Evolutionary conservation across 2,113 vertebrate genomes (phyloP).

Genomic region (Barbus barbus): DNA sequence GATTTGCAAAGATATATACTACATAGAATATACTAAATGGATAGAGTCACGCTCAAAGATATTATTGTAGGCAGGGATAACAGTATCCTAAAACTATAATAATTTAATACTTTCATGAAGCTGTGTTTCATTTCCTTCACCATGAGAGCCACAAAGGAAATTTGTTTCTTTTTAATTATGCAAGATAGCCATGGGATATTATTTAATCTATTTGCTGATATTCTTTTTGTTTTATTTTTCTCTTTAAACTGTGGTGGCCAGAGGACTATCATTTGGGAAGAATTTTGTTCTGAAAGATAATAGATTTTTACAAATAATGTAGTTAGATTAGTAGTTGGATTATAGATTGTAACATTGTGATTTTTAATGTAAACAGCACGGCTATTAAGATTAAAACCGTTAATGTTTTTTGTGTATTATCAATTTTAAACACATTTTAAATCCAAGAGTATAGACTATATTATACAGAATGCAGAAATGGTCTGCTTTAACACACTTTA

Average conservation of each 20-base stretch:
- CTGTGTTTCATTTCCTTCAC: conserved; percentile 36
- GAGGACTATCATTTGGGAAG: not conserved
- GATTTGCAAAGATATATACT: not conserved
- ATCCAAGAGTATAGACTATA: not conserved
- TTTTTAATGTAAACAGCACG: not conserved
- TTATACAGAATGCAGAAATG: not conserved
- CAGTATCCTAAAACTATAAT: conserved; percentile 34
- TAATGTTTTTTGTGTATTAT: not conserved
- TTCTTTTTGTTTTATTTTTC: conserved; percentile 4
- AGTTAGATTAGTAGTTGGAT: not conserved
- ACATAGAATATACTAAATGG: not conserved
- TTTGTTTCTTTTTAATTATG: conserved; percentile 48
- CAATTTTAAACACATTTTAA: not conserved
- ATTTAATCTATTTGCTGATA: conserved; percentile 47
- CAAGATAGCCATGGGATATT: not conserved
- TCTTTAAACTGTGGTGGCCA: not conserved
- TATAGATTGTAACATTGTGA: not conserved
- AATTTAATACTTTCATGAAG: conserved; percentile 29
- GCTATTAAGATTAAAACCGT: not conserved
- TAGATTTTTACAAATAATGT: not conserved
- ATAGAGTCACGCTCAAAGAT: not conserved
- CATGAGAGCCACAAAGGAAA: conserved; percentile 36
- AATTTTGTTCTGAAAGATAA: not conserved
- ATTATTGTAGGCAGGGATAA: conserved; percentile 1
- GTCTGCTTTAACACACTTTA: not conserved